phyloP scores from a whole-genome alignment of 2,113 vertebrate genomes.

The Mixornis gularis region DNA sequence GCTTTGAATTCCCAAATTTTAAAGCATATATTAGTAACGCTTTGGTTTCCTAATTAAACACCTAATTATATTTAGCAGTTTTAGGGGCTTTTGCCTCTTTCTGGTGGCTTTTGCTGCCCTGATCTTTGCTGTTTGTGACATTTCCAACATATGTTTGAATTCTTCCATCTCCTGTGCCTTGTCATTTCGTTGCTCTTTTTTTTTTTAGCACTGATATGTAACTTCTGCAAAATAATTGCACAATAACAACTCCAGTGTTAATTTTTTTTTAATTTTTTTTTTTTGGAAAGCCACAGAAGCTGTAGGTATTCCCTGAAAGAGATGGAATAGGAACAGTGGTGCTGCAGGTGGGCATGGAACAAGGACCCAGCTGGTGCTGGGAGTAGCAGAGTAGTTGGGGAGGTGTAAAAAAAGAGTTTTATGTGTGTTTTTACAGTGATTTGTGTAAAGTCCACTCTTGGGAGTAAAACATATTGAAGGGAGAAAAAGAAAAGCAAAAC shows the following conservation, averaged over 20 bases:
- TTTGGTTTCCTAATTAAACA: background rate
- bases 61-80: conserved; percentile 10
- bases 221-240: background rate
- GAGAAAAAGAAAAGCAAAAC: background rate
- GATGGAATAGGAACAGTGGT: fast-evolving
- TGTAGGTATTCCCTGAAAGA: background rate
- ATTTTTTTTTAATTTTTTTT: background rate
- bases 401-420: background rate
- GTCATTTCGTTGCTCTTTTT: background rate
- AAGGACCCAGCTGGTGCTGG: background rate
- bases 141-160: conserved; percentile 19
- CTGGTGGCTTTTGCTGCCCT: background rate
- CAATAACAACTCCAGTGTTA: background rate
- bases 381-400: background rate
- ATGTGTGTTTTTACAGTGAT: background rate
- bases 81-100: background rate
- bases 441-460: background rate
- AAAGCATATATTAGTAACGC: background rate
- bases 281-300: background rate
- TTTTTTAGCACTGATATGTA: background rate
- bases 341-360: background rate
- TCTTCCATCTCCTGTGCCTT: background rate
- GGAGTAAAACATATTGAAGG: background rate
- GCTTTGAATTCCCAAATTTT: background rate
- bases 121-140: background rate